Base-by-base conservation (phyloP, 1,140 invertebrate genomes). In the Vollenhovia emeryi region DNA sequence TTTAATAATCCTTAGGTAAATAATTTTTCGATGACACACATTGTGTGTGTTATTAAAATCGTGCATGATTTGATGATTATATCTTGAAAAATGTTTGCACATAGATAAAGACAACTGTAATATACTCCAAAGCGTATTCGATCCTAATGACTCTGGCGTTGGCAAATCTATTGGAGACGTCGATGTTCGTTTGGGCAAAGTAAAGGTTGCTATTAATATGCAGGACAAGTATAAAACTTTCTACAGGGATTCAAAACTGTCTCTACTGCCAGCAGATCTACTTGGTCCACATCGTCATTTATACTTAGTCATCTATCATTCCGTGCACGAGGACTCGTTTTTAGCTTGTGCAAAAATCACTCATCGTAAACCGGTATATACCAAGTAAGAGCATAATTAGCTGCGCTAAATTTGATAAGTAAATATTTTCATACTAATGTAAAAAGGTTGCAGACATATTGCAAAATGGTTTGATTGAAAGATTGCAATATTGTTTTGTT, bases 281-380 rank as follows among this genome's bases (percentile, higher is more conserved):
- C 96, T 96, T 83, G 97, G 96, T 90, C 96, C 96, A 27, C 97
- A 96, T 91, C 96, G 98, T 62, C 96, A 96, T 62, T 94, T 99
- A 11, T 99, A 98, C 93, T 94, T 99, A 24, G 98, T 98, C 9
- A 95, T 99, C 15, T 98, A 97, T 91, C 98, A 99, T 91, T 96
- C 96, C 74, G 96, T 96, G 57, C 97, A 98, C 92, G 93, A 96
- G 1, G 97, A 98, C 86, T 97, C 97, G 59, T 97, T 98, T 91
- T 94, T 98, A 86, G 97, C 96, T 0, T 99, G 98, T 94, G 97
- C 98, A 15, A 97, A 97, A 93, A 97, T 99, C 80, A 95, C 96
- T 86, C 95, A 96, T 33, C 96, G 96, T 27, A 96, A 96, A 89
- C 95, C 96, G 1, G 95, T 96, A 85, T 95, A 95, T 55, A 95